Evolutionary conservation across 2,888 invertebrate species (phyloP).

Genomic region (Eupithecia centaureata): DNA sequence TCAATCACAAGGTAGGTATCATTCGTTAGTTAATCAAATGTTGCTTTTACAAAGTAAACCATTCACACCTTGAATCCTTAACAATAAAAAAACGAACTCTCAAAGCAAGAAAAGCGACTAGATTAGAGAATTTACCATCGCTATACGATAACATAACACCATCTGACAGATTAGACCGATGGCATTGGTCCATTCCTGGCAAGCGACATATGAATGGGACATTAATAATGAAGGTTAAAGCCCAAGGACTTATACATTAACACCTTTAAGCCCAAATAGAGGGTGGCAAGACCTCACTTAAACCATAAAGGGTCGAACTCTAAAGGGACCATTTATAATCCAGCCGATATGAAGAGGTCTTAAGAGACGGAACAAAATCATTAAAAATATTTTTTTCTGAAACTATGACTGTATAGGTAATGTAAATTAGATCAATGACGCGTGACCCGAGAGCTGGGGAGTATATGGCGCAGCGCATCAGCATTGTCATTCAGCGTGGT

Average conservation of each 20-base stretch:
- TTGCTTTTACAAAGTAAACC: not conserved
- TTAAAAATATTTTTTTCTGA: not conserved
- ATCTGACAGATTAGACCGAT: constrained; percentile 22
- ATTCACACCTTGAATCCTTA: not conserved
- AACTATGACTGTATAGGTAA: not conserved
- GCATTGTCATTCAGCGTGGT: no score
- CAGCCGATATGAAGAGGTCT: constrained; percentile 31
- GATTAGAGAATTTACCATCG: constrained; percentile 11
- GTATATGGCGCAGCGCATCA: no score
- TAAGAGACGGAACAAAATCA: constrained; percentile 25
- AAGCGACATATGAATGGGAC: constrained; percentile 59
- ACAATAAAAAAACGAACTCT: not conserved
- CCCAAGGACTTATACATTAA: constrained; percentile 50
- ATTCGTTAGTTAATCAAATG: no score
- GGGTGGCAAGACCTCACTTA: constrained; percentile 43
- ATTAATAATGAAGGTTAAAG: constrained; percentile 51
- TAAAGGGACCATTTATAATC: constrained; percentile 44
- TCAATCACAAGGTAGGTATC: no score
- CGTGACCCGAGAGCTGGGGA: no score
- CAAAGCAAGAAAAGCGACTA: not conserved
- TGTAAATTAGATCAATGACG: no score
- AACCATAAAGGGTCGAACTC: constrained; percentile 51
- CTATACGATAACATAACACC: constrained; percentile 27
- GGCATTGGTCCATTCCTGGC: constrained; percentile 24
- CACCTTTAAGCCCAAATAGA: constrained; percentile 52